phyloP scores from a whole-genome alignment of 2,797 vertebrate genomes.

The Falco berigora region DNA sequence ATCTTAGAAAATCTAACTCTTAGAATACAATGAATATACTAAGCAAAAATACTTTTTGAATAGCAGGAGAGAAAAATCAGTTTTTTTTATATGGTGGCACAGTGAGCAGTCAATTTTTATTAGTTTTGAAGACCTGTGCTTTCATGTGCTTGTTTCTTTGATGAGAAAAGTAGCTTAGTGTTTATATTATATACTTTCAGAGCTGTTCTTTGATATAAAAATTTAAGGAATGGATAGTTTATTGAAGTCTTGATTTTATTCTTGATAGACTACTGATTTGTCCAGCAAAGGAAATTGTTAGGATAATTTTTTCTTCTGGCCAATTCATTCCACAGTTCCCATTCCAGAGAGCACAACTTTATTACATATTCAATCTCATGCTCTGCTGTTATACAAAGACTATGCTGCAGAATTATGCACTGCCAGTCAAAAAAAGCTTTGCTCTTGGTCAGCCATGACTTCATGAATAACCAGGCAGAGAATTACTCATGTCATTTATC shows the following conservation, averaged over 20 bases:
- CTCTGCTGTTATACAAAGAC: background rate
- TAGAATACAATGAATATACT: background rate
- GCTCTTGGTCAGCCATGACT: background rate
- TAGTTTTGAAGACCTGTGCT: background rate
- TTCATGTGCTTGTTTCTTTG: conserved; percentile 13
- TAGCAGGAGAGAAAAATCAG: background rate
- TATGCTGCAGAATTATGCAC: rapidly evolving
- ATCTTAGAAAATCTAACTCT: background rate
- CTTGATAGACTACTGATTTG: background rate
- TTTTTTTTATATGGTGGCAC: background rate
- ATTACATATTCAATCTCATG: background rate
- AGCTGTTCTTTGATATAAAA: background rate
- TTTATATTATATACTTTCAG: background rate
- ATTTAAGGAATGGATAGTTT: background rate
- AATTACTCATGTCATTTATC: background rate
- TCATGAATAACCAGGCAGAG: background rate
- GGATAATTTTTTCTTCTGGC: background rate
- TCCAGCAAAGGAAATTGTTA: background rate
- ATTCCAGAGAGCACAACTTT: background rate
- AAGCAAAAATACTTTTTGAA: background rate
- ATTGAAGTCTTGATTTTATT: conserved; percentile 45
- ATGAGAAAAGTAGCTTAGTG: conserved; percentile 3
- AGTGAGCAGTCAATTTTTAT: background rate
- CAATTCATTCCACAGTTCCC: background rate
- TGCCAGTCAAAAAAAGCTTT: background rate